Conservation (phyloP, 2,888 invertebrate genomes). For the Brenthis ino region DNA sequence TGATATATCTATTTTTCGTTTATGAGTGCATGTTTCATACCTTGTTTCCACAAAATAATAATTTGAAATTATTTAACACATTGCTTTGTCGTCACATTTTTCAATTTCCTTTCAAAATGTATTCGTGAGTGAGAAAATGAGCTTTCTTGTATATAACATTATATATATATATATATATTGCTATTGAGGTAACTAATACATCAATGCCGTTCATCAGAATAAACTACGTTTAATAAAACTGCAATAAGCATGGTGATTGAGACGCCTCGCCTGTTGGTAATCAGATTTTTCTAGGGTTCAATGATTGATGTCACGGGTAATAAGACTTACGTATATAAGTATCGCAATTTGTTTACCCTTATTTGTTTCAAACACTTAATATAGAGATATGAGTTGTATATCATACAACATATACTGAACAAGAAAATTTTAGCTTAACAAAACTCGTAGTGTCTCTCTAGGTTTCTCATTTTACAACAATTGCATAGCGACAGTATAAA, state of each 20-base stretch:
- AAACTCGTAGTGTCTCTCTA: constrained; percentile 70
- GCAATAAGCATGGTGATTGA: constrained; percentile 36
- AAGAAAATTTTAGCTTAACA: constrained; percentile 54
- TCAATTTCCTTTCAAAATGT: no score
- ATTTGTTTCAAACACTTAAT: constrained; percentile 69
- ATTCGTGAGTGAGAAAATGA: no score
- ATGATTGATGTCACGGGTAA: constrained; percentile 81
- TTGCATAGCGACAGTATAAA: constrained; percentile 51
- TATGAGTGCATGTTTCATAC: no score
- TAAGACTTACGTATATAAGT: constrained; percentile 68
- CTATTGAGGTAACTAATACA: constrained; percentile 18
- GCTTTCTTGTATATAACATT: no score
- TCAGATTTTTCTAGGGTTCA: constrained; percentile 68
- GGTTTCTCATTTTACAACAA: constrained; percentile 70
- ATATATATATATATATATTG: neutral
- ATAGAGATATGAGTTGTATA: constrained; percentile 62
- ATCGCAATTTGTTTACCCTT: constrained; percentile 81
- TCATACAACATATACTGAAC: constrained; percentile 72
- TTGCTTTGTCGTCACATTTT: no score
- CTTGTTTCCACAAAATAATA: no score
- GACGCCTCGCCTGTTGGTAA: constrained; percentile 50
- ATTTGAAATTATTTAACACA: no score
- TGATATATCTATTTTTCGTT: no score
- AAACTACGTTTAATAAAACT: constrained; percentile 35
- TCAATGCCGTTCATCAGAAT: constrained; percentile 27